These are phyloP conservation scores for Drosophila teissieri DNA, from an alignment of 1,140 invertebrate species.

Conservation along the genomic window DNA sequence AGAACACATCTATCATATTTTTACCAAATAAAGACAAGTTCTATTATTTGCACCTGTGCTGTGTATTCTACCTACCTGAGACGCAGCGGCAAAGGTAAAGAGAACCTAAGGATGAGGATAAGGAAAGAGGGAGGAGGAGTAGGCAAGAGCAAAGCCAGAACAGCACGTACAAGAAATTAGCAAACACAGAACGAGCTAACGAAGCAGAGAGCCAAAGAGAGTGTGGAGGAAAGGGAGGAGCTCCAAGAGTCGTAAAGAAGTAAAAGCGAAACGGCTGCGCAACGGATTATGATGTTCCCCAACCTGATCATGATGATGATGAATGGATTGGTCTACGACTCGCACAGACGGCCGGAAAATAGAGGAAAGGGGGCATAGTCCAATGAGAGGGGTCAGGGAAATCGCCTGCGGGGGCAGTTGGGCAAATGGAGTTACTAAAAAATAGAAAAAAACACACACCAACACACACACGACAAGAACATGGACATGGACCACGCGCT, in stretches of 20 bases:
- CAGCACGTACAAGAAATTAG: slow-evolving; percentile 81
- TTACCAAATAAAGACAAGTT: background rate
- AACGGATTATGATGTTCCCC: slow-evolving; percentile 56
- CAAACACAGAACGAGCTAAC: slow-evolving; percentile 47
- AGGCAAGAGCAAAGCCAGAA: slow-evolving; percentile 64
- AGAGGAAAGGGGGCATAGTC: background rate
- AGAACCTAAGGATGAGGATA: slow-evolving; percentile 18
- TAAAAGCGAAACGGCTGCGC: slow-evolving; percentile 73
- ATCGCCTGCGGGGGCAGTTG: slow-evolving; percentile 65
- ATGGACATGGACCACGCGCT: slow-evolving; percentile 78
- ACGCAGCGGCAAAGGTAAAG: slow-evolving; percentile 39
- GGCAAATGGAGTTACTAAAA: slow-evolving; percentile 69
- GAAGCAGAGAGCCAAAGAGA: slow-evolving; percentile 12
- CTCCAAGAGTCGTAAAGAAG: slow-evolving; percentile 44
- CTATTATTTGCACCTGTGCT: slow-evolving; percentile 18
- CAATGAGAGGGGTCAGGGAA: background rate
- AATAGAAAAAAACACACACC: slow-evolving; percentile 29
- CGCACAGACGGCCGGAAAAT: slow-evolving; percentile 8
- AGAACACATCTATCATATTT: too few relatives aligned
- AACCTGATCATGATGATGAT: slow-evolving; percentile 71
- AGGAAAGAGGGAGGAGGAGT: slow-evolving; percentile 4
- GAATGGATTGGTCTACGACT: slow-evolving; percentile 59
- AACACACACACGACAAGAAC: slow-evolving; percentile 34
- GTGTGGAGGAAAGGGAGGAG: slow-evolving; percentile 3
- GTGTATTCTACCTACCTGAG: slow-evolving; percentile 58